phyloP scores from a whole-genome alignment of 2,113 vertebrate species.

The Paraplagusia blochii region DNA sequence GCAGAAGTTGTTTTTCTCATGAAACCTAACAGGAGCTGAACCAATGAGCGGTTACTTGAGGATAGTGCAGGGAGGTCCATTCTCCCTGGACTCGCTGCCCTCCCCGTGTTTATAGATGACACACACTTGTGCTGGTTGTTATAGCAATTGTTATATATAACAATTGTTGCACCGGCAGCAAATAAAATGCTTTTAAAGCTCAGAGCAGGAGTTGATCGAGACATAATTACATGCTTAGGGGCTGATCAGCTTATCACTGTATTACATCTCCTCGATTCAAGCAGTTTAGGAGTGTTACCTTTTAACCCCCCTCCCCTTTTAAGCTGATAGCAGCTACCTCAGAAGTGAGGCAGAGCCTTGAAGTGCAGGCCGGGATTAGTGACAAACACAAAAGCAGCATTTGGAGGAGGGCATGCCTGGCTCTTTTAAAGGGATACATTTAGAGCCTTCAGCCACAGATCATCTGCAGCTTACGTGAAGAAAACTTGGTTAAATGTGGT shows the following conservation, averaged over 20 bases:
- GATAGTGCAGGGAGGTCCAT: conserved; percentile 27
- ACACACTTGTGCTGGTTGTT: too few species aligned
- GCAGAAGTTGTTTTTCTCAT: conserved; percentile 22
- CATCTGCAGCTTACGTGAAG: conserved; percentile 59
- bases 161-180: background rate
- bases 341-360: conserved; percentile 66
- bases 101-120: conserved; percentile 62
- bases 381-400: conserved; percentile 67
- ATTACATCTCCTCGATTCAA: conserved; percentile 57
- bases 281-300: conserved; percentile 54
- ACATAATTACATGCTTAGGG: conserved; percentile 51
- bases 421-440: conserved; percentile 69
- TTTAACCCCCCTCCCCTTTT: conserved; percentile 44
- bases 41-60: background rate
- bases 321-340: conserved; percentile 67
- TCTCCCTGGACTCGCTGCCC: conserved; percentile 29
- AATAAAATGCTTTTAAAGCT: conserved; percentile 7
- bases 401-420: conserved; percentile 43
- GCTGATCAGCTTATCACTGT: conserved; percentile 55
- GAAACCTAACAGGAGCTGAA: background rate
- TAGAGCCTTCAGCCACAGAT: conserved; percentile 66
- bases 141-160: too few species aligned
- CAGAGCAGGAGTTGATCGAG: conserved; percentile 26
- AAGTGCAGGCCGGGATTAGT: conserved; percentile 69
- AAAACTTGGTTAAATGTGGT: conserved; percentile 61